These are phyloP conservation scores for Eufriesea mexicana DNA, from an alignment of 1,140 invertebrate genomes.

Conservation along the genomic window DNA sequence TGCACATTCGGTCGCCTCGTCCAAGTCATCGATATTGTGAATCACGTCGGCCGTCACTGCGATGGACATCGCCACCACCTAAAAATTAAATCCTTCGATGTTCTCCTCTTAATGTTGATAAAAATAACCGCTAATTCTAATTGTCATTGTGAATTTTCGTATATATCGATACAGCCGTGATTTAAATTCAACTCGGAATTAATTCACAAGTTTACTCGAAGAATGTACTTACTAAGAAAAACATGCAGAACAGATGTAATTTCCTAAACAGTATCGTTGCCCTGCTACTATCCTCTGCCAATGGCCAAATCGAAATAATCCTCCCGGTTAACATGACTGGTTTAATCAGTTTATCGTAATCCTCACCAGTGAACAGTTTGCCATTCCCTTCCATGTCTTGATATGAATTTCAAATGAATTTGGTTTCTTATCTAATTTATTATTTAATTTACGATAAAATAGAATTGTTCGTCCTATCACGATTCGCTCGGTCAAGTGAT, in stretches of 20 bases:
- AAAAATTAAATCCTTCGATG: neutral
- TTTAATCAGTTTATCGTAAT: slow-evolving; percentile 65
- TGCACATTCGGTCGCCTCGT: slow-evolving; percentile 69
- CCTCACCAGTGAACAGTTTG: neutral
- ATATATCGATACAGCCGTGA: no score
- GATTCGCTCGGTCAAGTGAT: neutral
- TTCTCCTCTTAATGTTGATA: neutral
- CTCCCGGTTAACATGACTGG: slow-evolving; percentile 50
- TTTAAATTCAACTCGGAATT: neutral
- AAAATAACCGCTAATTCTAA: no score
- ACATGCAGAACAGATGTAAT: slow-evolving; percentile 43
- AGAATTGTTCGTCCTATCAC: neutral
- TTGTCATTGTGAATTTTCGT: no score
- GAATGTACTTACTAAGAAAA: slow-evolving; percentile 28
- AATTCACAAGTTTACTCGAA: neutral
- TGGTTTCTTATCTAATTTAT: neutral
- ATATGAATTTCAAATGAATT: neutral
- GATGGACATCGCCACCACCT: slow-evolving; percentile 26
- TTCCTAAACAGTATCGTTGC: neutral
- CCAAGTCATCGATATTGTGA: slow-evolving; percentile 60
- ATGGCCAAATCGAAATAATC: slow-evolving; percentile 66
- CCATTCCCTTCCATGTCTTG: slow-evolving; percentile 18
- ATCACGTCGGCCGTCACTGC: slow-evolving; percentile 47
- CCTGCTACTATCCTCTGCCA: slow-evolving; percentile 20
- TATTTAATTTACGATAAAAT: neutral